Base-by-base conservation (phyloP, 2,797 vertebrate species). In the Kryptolebias ocellatus region DNA sequence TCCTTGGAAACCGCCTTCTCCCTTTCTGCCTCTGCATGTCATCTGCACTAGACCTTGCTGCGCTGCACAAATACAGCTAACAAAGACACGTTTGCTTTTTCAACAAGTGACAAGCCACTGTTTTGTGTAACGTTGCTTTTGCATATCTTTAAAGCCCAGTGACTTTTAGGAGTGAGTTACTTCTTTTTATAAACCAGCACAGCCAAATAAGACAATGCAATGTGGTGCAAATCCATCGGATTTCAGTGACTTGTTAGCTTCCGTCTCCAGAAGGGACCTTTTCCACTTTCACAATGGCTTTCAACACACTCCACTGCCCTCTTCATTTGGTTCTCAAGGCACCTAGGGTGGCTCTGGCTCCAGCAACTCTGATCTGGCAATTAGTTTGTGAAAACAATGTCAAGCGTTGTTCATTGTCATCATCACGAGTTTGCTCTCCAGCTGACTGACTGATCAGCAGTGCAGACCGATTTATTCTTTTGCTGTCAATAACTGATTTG, bases 1-100 rank as follows among this genome's bases (percentile, higher is more conserved):
- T 82, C 92, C 92, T 91, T 95, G 91, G 95, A 94, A 95, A 95
- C 93, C 67, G 82, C 79, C 88, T 78, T 75, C 74, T 79, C 65
- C 78, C 78, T 50, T 63, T 42, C 39, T 55, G 70, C 62, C 72
- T 24, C 20, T 70, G 64, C 80, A 77, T 83, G 64, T 70, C 67
- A 81, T 70, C 70, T 65, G 72, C 65, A 53, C 24, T 65, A 74
- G 67, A 75, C 66, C 68, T 59, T 50, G 17, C 45, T 42, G 65
- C 65, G 61, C 70, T 53, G 51, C 63, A 53, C 59, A 65, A 64
- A 67, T 69, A 79, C 64, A 72, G 58, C 66, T 72, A 39, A 50
- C 61, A 64, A 34, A 59, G 15, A 66, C 29, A 59, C 60, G 37
- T 54, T 46, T 54, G 46, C 24, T 39, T 45, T 64, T 53, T 18